Evolutionary conservation across 1,140 invertebrate genomes (phyloP).

Genomic region (Zeugodacus cucurbitae): DNA sequence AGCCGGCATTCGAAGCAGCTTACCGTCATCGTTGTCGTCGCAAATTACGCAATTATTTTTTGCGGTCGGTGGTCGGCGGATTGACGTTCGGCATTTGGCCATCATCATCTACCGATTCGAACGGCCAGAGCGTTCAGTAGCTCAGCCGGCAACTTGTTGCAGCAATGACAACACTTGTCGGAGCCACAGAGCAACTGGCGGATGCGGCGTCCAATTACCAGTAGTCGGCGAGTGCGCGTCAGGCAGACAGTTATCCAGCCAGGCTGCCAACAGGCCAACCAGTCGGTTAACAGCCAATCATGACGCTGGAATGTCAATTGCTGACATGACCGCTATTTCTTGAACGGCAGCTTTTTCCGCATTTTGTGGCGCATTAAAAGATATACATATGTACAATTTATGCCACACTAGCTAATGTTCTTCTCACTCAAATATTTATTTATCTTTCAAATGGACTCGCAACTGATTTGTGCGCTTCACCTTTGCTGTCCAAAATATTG

Average conservation of each 20-base stretch:
- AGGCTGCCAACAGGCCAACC: neutral
- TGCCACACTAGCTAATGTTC: neutral
- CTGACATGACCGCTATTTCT: constrained; percentile 37
- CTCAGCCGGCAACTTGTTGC: constrained; percentile 7
- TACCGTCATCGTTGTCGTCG: neutral
- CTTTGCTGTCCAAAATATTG: neutral
- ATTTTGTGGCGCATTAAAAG: neutral
- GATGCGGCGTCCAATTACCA: constrained; percentile 26
- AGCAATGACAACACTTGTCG: neutral
- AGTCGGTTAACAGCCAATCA: constrained; percentile 7
- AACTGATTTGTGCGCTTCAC: neutral
- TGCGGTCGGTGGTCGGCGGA: neutral
- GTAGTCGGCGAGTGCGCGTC: neutral
- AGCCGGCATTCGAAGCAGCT: neutral
- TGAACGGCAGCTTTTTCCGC: neutral
- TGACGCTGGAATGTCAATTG: constrained; percentile 34
- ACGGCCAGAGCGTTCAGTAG: neutral
- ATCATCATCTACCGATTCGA: neutral
- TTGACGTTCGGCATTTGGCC: neutral
- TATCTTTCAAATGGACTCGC: neutral
- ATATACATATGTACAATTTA: neutral
- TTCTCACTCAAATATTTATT: neutral
- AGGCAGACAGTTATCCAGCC: neutral
- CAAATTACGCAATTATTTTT: constrained; percentile 39
- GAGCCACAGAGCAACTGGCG: neutral